Conservation (phyloP, 2,797 vertebrate genomes). For the Anabacerthia variegaticeps region DNA sequence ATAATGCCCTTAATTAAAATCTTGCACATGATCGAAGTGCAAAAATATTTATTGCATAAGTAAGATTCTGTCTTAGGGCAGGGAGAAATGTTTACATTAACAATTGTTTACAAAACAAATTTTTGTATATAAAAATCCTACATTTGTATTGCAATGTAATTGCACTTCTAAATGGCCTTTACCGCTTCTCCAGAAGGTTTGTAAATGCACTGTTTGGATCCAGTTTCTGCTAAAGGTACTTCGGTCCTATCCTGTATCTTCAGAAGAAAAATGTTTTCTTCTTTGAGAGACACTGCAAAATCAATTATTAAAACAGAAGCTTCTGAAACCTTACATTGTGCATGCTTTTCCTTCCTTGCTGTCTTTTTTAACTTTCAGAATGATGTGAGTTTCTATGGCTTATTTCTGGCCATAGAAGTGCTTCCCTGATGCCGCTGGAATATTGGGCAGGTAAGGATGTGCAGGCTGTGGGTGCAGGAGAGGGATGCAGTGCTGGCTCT, state of each 20-base stretch:
- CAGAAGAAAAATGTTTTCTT: neutral
- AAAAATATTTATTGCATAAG: neutral
- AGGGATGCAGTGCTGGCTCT: accelerated
- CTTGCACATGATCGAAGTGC: neutral
- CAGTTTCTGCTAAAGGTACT: neutral
- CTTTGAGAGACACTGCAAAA: neutral
- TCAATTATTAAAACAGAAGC: constrained; percentile 19
- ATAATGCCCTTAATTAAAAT: neutral
- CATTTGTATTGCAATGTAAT: neutral
- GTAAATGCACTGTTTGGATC: neutral
- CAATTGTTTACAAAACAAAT: neutral
- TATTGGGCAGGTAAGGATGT: neutral
- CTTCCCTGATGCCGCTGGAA: neutral
- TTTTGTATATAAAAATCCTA: neutral
- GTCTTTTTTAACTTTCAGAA: neutral
- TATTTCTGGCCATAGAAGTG: neutral
- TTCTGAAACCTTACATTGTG: neutral
- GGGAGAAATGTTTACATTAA: neutral
- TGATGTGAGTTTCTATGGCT: neutral
- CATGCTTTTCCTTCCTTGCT: neutral
- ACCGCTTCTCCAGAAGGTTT: neutral
- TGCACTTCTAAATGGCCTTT: neutral
- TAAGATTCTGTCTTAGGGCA: neutral
- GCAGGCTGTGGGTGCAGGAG: neutral
- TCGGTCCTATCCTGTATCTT: neutral